These are phyloP conservation scores for Ophiothrix spiculata DNA, from an alignment of 35 echinoderm and acorn worm genomes.

Conservation along the genomic window DNA sequence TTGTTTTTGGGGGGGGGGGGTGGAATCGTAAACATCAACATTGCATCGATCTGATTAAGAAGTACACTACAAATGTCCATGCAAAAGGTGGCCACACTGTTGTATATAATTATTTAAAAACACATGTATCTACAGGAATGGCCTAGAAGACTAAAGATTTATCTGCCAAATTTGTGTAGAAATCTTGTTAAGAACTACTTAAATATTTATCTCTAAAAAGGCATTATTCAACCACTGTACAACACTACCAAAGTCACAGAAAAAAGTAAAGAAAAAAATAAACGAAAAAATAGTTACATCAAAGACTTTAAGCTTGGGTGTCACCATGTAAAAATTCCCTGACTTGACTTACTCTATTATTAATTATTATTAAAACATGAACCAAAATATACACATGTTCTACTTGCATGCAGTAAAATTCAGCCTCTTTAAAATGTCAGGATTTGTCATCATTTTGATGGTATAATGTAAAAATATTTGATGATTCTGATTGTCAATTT, in stretches of 20 bases:
- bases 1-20: too few relatives aligned
- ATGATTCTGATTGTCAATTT: too few relatives aligned
- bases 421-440: background rate
- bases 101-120: background rate
- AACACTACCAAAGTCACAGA: background rate
- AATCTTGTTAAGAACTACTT: background rate
- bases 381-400: conserved; percentile 4
- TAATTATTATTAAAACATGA: too few relatives aligned
- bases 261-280: background rate
- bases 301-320: background rate
- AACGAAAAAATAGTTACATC: too few relatives aligned
- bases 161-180: background rate
- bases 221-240: background rate
- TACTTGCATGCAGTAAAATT: background rate
- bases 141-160: conserved; percentile 2
- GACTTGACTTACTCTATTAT: too few relatives aligned
- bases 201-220: background rate
- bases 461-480: too few relatives aligned
- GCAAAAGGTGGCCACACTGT: background rate
- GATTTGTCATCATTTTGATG: too few relatives aligned
- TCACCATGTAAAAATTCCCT: background rate
- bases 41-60: too few relatives aligned
- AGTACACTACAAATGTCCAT: conserved; percentile 2
- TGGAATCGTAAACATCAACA: too few relatives aligned
- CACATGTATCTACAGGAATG: background rate